These are phyloP conservation scores for Apamea monoglypha DNA, from an alignment of 2,888 invertebrate species.

Conservation along the genomic window DNA sequence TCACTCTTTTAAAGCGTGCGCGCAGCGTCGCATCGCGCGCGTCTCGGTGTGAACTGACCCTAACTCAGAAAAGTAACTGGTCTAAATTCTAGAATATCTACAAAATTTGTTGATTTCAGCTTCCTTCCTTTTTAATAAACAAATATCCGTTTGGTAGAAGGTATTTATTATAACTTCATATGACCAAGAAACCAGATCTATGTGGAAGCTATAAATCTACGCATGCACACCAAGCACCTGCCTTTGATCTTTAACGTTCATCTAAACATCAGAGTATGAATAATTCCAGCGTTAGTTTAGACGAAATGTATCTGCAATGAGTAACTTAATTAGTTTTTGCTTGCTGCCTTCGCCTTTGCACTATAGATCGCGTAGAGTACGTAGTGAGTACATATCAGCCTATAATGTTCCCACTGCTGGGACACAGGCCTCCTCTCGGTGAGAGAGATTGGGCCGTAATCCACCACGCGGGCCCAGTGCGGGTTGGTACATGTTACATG, in stretches of 20 bases:
- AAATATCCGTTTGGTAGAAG: slow-evolving; percentile 15
- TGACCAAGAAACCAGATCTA: slow-evolving; percentile 42
- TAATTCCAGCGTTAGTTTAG: slow-evolving; percentile 18
- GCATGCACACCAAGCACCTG: slow-evolving; percentile 21
- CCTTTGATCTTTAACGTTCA: slow-evolving; percentile 57
- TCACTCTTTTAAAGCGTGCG: no score
- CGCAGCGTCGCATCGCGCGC: no score
- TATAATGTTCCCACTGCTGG: background rate
- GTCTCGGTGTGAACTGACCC: no score
- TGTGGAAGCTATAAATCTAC: slow-evolving; percentile 57
- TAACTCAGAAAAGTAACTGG: background rate
- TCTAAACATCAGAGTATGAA: slow-evolving; percentile 36
- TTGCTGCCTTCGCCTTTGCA: background rate
- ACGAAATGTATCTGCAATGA: background rate
- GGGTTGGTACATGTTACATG: background rate
- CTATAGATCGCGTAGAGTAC: background rate
- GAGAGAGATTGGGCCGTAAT: background rate
- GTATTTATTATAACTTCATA: slow-evolving; percentile 36
- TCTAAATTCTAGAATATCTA: background rate
- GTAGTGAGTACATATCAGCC: background rate
- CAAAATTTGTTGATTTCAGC: background rate
- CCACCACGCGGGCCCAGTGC: background rate
- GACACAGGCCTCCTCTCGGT: background rate
- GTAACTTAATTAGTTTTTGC: background rate
- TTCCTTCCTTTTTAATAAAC: slow-evolving; percentile 3